Base-by-base conservation (phyloP, 2,888 invertebrate species). In the Tenthredo mesomela region DNA sequence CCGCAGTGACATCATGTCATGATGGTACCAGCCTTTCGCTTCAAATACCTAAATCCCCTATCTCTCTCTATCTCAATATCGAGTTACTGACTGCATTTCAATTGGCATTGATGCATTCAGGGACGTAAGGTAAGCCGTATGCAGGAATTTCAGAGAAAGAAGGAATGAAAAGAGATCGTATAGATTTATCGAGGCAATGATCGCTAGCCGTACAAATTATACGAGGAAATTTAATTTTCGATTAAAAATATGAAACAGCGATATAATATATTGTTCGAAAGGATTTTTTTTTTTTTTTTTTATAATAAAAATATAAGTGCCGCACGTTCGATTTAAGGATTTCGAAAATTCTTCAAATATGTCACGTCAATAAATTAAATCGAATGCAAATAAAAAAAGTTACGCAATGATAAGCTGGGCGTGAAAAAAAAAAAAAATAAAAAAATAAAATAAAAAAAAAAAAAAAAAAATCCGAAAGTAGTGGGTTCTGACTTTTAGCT, bases 71-170 rank as follows among this genome's bases (percentile, higher is more conserved):
- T 50, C 5, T 15, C 25, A 54, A 50, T 29, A 18, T 77, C 33
- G 77, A 47, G 77, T 33, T 77, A 50, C 77, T 10, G 18, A 1
- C 54, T 77, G 77, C 77, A 77, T 77, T 50, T 33, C 77, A 77
- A 77, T 50, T 77, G 54, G 77, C 77, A 50, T 77, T 77, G 47
- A 77, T 54, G 77, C 73, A 25, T 25, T 73, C 73, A 73, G 73
- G 73, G 73, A 73, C 43, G 37, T 21, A 40, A n/a, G 21, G 37
- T 21, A 40, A n/a, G 21, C 33, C 4, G 40, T 50, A 25, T 50
- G 77, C n/a, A 77, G 67, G 67, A 21, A 73, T 86, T 82, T 40
- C 50, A 83, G 80, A 82, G 82, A 84, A 85, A 75, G 43, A 80
- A 82, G 12, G n/a, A 7, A n/a, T 54, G 37, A 61, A 67, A 2